Evolutionary conservation across 2,888 invertebrate genomes (phyloP).

Genomic region (Holacanthella duospinosa): DNA sequence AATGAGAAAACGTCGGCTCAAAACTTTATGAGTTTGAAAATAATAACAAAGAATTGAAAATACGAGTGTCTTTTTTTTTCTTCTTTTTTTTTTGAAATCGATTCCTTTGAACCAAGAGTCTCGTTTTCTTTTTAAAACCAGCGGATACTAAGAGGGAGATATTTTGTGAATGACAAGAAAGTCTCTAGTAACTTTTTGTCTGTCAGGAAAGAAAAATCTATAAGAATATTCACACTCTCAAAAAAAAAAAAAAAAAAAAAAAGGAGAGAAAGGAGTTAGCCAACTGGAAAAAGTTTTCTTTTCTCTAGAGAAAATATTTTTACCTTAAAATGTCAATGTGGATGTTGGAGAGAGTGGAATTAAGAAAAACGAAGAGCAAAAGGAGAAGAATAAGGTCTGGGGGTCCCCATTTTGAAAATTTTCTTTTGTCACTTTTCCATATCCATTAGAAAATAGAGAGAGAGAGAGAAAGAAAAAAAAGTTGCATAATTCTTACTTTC

Average conservation of each 20-base stretch:
- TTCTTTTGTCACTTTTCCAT: slow-evolving; percentile 1
- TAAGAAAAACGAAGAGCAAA: too few species aligned
- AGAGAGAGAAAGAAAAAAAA: not conserved
- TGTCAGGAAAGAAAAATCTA: not conserved
- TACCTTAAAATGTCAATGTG: not conserved
- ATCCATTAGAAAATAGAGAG: too few species aligned
- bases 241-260: not conserved
- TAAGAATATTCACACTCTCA: not conserved
- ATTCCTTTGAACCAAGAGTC: not conserved
- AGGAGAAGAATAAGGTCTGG: not conserved
- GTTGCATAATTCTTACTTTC: not conserved
- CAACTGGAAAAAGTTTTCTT: not conserved
- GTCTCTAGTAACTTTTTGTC: not conserved
- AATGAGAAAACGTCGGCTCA: not conserved
- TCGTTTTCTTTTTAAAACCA: not conserved
- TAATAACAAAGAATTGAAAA: not conserved
- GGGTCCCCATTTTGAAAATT: not conserved
- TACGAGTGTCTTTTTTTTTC: not conserved
- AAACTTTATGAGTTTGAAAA: not conserved
- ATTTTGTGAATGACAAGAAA: not conserved
- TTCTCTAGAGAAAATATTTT: not conserved
- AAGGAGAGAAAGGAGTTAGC: not conserved
- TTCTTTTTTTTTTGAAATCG: not conserved
- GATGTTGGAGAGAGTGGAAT: not conserved
- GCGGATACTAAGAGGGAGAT: not conserved